phyloP scores from a whole-genome alignment of 2,113 vertebrate species.

The Dendropsophus ebraccatus region DNA sequence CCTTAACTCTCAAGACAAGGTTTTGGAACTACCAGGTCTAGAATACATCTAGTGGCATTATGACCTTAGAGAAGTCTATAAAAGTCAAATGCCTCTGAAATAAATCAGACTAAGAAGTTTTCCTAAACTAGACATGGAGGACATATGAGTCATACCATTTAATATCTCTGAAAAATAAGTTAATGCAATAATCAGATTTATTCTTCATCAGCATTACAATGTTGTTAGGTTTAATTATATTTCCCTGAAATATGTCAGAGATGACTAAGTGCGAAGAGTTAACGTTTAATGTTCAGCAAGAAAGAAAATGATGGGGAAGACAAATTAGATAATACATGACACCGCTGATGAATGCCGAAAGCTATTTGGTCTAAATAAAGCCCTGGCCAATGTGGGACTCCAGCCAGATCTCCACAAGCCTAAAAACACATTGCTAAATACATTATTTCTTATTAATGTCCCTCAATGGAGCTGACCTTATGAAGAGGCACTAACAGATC shows the following conservation, averaged over 20 bases:
- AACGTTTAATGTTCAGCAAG: constrained; percentile 9
- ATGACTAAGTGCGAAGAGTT: background rate
- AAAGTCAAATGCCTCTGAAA: background rate
- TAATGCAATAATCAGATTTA: constrained; percentile 20
- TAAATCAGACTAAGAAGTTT: background rate
- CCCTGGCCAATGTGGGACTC: background rate
- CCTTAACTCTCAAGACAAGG: background rate
- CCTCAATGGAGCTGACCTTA: background rate
- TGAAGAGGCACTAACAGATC: background rate
- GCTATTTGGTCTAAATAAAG: background rate
- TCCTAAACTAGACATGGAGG: background rate
- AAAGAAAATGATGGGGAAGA: background rate
- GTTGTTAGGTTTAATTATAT: constrained; percentile 32
- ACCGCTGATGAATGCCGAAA: background rate
- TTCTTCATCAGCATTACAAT: background rate
- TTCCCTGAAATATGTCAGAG: constrained; percentile 16
- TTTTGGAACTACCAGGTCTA: background rate
- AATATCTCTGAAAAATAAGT: background rate
- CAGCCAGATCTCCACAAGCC: background rate
- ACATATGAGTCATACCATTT: background rate
- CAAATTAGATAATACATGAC: background rate
- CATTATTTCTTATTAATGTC: background rate
- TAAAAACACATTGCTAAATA: background rate
- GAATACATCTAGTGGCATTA: background rate
- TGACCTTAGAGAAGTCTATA: background rate